Evolutionary conservation across 2,113 vertebrate species (phyloP).

Genomic region (Rhadina sibilatrix): DNA sequence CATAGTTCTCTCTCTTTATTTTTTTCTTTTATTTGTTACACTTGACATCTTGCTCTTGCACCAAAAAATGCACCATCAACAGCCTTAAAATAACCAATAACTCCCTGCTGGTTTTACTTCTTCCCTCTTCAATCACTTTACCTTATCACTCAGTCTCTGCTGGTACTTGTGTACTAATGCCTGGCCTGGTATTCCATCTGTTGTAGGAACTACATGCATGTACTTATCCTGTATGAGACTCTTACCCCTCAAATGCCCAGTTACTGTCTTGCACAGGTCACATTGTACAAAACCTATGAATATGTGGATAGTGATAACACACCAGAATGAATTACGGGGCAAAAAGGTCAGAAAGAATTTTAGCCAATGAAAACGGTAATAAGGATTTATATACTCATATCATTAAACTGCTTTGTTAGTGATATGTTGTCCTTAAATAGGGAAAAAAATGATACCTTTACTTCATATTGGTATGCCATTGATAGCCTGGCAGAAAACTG

Average conservation of each 20-base stretch:
- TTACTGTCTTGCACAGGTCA: not conserved
- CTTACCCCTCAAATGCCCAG: not conserved
- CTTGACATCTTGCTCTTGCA: not conserved
- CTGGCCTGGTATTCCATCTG: not conserved
- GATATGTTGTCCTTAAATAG: not conserved
- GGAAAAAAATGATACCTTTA: not conserved
- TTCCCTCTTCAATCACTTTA: not conserved
- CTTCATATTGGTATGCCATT: not conserved
- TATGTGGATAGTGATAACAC: not conserved
- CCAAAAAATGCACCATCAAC: not conserved
- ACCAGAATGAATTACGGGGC: not conserved
- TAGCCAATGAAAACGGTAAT: not conserved
- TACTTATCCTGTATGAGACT: not conserved
- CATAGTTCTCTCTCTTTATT: not conserved
- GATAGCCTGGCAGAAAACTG: not conserved
- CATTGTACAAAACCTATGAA: not conserved
- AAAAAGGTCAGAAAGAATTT: not conserved
- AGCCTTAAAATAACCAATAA: not conserved
- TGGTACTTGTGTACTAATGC: too few relatives aligned
- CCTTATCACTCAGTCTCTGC: not conserved
- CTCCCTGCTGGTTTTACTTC: not conserved
- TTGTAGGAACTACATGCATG: not conserved
- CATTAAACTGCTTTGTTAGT: not conserved
- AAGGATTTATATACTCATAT: not conserved
- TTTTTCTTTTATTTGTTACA: not conserved